Evolutionary conservation across 2,113 vertebrate species (phyloP), one percentile per base, ranked within the genome.

Genomic region (Heliornis fulica): DNA sequence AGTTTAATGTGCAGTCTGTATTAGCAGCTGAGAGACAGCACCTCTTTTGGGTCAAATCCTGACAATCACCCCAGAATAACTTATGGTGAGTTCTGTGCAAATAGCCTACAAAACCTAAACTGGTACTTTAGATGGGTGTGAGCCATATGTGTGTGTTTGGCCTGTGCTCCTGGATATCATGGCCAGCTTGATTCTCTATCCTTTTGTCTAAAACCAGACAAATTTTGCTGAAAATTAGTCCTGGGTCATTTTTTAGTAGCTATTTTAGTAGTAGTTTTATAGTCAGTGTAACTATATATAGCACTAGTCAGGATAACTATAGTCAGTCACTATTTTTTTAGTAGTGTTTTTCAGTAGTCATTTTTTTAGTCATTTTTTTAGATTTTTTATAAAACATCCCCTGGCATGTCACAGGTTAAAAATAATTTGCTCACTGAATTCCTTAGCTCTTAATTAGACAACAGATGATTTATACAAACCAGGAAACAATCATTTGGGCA

Each of bases 391-490:
- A n/a, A 76, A 78, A 43, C 5, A 56, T 13, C 50, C 51, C 38
- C 48, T 1, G 22, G 22, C 43, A 56, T 3, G 2, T 20, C 23
- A 59, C 26, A 14, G 50, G 71, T 94, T 96, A 91, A 83, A 69
- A 85, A 34, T 32, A 70, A 76, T 78, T 66, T 9, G 0, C 56
- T 89, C 8, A 1, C 50, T 48, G n/a, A 59, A 17, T 57, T 70
- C 78, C 82, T 93, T 11, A 75, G 43, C 8, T 8, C 45, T 93
- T 71, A 91, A 95, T 85, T 93, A 95, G 88, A 46, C 20, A 36
- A 59, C 41, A 93, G 54, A 46, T 76, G 65, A 57, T 90, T 95
- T 92, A 57, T 91, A 43, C 51, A 60, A 70, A 75, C 31, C 40
- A 78, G 57, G 51, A 87, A 69, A 89, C 82, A 57, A 64, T 41